phyloP scores from a whole-genome alignment of 2,797 vertebrate species.

The Hippoglossus hippoglossus region DNA sequence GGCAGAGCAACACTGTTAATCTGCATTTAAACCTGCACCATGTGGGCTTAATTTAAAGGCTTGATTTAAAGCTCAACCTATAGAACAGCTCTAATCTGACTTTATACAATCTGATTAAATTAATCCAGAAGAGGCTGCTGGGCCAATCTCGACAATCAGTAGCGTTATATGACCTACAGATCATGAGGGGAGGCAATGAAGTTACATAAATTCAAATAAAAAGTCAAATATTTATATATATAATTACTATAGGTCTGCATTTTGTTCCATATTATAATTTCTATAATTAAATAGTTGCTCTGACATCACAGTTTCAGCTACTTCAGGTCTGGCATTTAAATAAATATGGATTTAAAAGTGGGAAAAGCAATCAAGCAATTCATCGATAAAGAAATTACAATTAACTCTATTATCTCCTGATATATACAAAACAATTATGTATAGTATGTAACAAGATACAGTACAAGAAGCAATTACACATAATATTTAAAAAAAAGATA shows the following conservation, averaged over 20 bases:
- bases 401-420: no score
- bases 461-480: no score
- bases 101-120: conserved; percentile 58
- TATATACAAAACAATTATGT: no score
- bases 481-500: no score
- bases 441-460: no score
- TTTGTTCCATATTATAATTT: no score
- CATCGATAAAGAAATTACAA: no score
- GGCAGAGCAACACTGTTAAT: conserved; percentile 33
- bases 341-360: no score
- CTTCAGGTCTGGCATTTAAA: no score
- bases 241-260: neutral
- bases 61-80: conserved; percentile 57
- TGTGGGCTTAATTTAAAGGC: conserved; percentile 45
- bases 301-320: no score
- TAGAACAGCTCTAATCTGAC: conserved; percentile 46
- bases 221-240: neutral
- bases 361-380: no score
- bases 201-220: neutral
- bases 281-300: no score
- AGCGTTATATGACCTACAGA: conserved; percentile 14
- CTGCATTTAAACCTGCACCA: conserved; percentile 44
- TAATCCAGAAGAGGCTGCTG: conserved; percentile 32
- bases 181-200: conserved; percentile 17
- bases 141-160: conserved; percentile 27